Conservation (phyloP, 2,113 vertebrate genomes). For the Boleophthalmus pectinirostris region DNA sequence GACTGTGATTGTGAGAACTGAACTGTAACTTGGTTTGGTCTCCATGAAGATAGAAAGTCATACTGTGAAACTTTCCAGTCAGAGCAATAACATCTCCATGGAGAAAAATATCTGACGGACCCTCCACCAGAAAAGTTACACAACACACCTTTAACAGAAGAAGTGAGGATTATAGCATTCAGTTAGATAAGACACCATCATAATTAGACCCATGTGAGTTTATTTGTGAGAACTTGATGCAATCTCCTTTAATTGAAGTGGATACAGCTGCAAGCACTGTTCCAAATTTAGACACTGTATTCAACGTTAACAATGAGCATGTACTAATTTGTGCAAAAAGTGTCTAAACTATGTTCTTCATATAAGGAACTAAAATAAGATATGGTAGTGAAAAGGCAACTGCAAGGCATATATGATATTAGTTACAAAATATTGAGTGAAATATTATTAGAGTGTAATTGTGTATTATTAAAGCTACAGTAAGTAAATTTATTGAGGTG, state of each 20-base stretch:
- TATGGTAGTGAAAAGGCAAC: neutral
- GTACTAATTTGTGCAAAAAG: neutral
- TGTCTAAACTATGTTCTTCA: neutral
- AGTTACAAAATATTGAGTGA: too few relatives aligned
- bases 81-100: too few relatives aligned
- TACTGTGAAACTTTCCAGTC: too few relatives aligned
- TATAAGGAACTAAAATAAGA: neutral
- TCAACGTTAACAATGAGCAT: neutral
- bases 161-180: neutral
- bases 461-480: too few relatives aligned
- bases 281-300: neutral
- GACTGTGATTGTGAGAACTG: too few relatives aligned
- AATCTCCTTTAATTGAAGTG: neutral
- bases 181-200: neutral
- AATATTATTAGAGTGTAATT: too few relatives aligned
- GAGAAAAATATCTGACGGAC: too few relatives aligned
- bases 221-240: neutral
- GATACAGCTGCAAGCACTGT: neutral
- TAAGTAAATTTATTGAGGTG: too few relatives aligned
- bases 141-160: neutral
- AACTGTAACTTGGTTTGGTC: too few relatives aligned
- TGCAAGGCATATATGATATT: too few relatives aligned
- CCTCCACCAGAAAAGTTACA: too few relatives aligned
- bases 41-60: too few relatives aligned
- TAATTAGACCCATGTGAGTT: neutral